Evolutionary conservation across 2,113 vertebrate species (phyloP).

Genomic region (Promerops cafer): DNA sequence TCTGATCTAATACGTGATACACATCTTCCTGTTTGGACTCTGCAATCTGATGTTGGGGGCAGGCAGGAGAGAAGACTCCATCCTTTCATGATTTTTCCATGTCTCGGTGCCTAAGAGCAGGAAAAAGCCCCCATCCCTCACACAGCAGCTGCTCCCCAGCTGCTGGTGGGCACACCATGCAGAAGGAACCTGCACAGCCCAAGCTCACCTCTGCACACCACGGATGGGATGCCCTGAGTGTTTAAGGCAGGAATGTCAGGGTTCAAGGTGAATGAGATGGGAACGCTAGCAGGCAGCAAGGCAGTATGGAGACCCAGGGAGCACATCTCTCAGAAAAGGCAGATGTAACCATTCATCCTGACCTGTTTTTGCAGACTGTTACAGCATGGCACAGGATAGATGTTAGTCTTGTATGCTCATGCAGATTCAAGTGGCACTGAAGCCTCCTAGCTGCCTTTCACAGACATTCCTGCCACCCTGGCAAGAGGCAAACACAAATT

Average conservation of each 20-base stretch:
- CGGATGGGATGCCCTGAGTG: fast-evolving
- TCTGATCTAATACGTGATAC: fast-evolving
- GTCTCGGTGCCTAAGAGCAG: not conserved
- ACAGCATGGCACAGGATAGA: not conserved
- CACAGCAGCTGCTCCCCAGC: not conserved
- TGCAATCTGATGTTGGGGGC: not conserved
- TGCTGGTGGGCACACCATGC: fast-evolving
- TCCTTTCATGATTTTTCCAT: not conserved
- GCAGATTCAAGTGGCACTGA: not conserved
- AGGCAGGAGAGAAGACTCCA: not conserved
- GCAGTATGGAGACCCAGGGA: not conserved
- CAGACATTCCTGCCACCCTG: not conserved
- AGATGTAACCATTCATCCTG: not conserved
- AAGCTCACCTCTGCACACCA: not conserved
- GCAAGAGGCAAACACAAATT: not conserved
- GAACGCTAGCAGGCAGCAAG: not conserved
- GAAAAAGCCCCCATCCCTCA: not conserved
- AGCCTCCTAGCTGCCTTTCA: not conserved
- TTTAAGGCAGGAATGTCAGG: not conserved
- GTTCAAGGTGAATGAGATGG: not conserved
- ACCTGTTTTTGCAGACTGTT: not conserved
- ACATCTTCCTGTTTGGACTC: not conserved
- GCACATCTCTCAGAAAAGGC: not conserved
- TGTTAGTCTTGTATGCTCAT: fast-evolving
- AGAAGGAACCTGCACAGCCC: not conserved